Evolutionary conservation across 2,113 vertebrate genomes (phyloP), one percentile per base, ranked within the genome.

Genomic region (Vidua macroura): DNA sequence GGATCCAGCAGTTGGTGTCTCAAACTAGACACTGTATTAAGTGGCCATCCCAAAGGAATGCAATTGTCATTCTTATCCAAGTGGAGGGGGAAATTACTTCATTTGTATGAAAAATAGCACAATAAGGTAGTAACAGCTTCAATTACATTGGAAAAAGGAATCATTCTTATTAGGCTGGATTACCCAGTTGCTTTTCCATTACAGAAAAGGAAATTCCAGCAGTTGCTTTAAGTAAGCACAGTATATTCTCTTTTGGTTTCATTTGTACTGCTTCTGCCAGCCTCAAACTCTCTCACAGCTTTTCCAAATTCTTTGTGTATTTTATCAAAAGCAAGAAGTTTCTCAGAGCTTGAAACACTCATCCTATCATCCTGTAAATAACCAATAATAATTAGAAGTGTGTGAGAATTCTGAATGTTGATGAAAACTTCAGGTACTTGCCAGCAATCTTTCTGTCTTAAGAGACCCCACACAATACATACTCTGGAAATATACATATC

Each of bases 101-200:
- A 92, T 94, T 92, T 96, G 60, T 88, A 86, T 86, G 90, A 95
- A 92, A 92, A 96, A 96, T 72, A 80, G 79, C 70, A 89, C 67
- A 91, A 85, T 91, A 95, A 86, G n/a, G n/a, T 51, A 69, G 49
- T 59, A 97, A 70, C 44, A 52, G 44, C 56, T 94, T 94, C 90
- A 92, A 72, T 91, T 90, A 83, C 53, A 63, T 10, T 28, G 90
- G 44, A 68, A 83, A 87, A 90, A 86, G 39, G 22, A 68, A 94
- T 90, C 6, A 44, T 87, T 91, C 48, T 90, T 90, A 77, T 92
- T 75, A 77, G 52, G 15, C 35, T 83, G 74, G 75, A 77, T 77
- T 59, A 90, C 52, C 7, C 33, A 78, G 73, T 88, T 70, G 60
- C 30, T 75, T 37, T 63, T 84, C 69, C 69, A 44, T 58, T 89